Percentiles rank a stretch among this genome's conserved stretches.
Conservation (phyloP, 2,797 vertebrate genomes). For the Aquila chrysaetos region DNA sequence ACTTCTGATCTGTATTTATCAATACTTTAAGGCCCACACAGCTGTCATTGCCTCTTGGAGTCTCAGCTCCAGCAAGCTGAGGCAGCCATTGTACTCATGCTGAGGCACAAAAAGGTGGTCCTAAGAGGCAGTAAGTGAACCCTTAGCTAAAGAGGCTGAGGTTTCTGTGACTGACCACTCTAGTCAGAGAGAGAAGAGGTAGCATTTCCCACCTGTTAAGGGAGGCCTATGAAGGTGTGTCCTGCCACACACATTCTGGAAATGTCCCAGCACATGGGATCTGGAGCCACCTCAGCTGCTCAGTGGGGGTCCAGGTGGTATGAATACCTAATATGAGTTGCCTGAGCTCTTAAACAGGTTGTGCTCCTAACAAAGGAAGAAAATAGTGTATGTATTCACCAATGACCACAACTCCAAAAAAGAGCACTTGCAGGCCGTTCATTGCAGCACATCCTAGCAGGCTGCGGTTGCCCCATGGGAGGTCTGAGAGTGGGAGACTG, state of each 20-base stretch:
- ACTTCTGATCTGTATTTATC: neutral
- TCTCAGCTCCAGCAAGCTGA: neutral
- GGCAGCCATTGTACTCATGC: neutral
- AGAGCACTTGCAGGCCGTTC: neutral
- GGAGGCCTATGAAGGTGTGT: neutral
- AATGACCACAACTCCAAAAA: neutral
- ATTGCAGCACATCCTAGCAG: neutral
- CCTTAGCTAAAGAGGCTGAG: neutral
- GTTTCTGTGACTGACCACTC: neutral
- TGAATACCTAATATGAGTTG: neutral
- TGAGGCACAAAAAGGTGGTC: neutral
- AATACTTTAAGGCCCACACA: neutral
- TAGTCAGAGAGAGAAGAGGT: neutral
- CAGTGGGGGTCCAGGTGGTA: neutral
- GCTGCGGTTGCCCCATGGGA: neutral
- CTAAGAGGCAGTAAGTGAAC: neutral
- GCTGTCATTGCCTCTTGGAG: neutral
- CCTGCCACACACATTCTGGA: neutral
- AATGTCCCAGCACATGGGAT: neutral
- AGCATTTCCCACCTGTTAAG: neutral
- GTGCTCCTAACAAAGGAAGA: neutral
- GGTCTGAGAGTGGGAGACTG: neutral
- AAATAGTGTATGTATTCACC: neutral
- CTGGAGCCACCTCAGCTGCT: neutral
- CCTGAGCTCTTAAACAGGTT: neutral